Evolutionary conservation across 2,113 vertebrate species (phyloP), one percentile per base, ranked within the genome.

Genomic region (human (Homo sapiens)): DNA sequence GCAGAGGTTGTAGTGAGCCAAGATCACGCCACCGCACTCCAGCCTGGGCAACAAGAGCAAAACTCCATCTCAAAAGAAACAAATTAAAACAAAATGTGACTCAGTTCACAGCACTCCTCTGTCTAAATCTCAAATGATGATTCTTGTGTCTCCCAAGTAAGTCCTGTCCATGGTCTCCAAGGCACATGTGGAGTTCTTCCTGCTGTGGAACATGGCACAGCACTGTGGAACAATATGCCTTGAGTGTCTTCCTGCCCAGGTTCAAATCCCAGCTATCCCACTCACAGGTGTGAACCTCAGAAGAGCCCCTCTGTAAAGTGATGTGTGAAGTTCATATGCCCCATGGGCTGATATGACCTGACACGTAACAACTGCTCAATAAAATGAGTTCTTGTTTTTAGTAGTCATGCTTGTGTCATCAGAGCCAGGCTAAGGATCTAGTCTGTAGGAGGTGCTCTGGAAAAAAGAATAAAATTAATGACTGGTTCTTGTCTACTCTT

Each of bases 311-410:
- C 23, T 88, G 17, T 59, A 59, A n/a, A 57, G 45, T 2, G 8
- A 8, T 8, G 2, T 18, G 27, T 43, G 45, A 59, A 5, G 64
- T 82, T 81, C 40, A 64, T 95, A 64, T 72, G 84, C 92, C 96
- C 5, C 0, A 8, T 5, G 35, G 40, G 83, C 72, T 96, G 94
- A 78, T 25, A 23, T 80, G 97, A 97, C 96, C 78, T 88, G 89
- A 85, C 55, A 90, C 20, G 68, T 55, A 97, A 89, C 89, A 91
- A 91, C 8, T 97, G 87, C 90, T 97, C 95, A 93, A 73, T 95
- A 40, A 97, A 97, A 97, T 17, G 38, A 86, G 95, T 20, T 50
- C 40, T 0, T 75, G 84, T 64, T 96, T 98, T 81, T 22, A 82
- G 81, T 50, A 91, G 64, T 96, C 80, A 35, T 17, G 7, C 55